Conservation (phyloP, 1,140 invertebrate species). For the Teleogryllus occipitalis region DNA sequence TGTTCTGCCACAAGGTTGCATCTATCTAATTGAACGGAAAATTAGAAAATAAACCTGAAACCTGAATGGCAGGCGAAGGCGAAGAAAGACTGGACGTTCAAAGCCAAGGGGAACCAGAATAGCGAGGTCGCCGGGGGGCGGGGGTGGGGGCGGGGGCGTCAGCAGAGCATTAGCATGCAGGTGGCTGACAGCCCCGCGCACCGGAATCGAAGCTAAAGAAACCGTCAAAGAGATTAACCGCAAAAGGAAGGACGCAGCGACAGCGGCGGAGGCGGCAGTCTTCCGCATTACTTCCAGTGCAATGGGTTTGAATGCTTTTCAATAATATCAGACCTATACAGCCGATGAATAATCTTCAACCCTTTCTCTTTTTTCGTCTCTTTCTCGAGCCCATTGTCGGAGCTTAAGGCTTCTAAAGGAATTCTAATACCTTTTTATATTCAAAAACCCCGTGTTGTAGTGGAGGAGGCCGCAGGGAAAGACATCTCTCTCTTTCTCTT, state of each 20-base stretch:
- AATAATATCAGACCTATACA: constrained; percentile 5
- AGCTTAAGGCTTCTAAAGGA: constrained; percentile 1
- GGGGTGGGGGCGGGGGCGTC: too few relatives aligned
- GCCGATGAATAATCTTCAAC: background rate
- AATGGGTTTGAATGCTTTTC: background rate
- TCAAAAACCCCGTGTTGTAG: background rate
- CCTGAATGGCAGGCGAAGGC: too few relatives aligned
- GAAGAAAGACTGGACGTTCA: too few relatives aligned
- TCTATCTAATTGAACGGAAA: too few relatives aligned
- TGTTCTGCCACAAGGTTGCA: too few relatives aligned
- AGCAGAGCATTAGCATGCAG: too few relatives aligned
- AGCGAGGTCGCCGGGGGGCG: too few relatives aligned
- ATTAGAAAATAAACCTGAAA: too few relatives aligned
- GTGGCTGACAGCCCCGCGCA: too few relatives aligned
- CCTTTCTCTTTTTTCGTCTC: background rate
- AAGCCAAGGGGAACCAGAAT: too few relatives aligned
- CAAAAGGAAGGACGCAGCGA: background rate
- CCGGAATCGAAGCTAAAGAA: background rate
- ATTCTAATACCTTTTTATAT: constrained; percentile 6
- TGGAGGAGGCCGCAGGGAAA: background rate
- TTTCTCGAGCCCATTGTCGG: background rate
- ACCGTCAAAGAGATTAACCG: background rate
- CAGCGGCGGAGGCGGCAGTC: background rate
- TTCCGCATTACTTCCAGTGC: background rate
- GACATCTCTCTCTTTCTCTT: background rate